Conservation (phyloP, 2,113 vertebrate genomes). For the Syngnathus floridae region DNA sequence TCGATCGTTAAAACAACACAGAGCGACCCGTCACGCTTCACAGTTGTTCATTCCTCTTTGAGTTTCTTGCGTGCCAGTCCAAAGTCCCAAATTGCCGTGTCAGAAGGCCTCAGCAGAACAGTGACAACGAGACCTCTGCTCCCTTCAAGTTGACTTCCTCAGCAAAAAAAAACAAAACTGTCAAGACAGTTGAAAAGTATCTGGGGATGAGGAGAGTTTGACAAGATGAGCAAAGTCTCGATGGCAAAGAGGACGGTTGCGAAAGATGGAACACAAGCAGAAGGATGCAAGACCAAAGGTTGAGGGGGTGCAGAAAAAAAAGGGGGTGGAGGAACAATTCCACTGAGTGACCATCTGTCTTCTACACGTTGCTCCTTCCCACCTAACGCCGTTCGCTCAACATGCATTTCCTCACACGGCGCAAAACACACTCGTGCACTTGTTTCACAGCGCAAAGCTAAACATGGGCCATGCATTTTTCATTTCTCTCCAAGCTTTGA, state of each 20-base stretch:
- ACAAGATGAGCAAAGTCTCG: slow-evolving; percentile 11
- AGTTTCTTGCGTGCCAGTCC: slow-evolving; percentile 8
- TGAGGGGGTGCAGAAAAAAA: slow-evolving; percentile 52
- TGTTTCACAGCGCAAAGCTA: slow-evolving; percentile 19
- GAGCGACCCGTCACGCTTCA: neutral
- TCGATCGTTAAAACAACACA: slow-evolving; percentile 1
- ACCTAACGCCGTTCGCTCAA: slow-evolving; percentile 37
- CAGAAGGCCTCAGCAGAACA: slow-evolving; percentile 33
- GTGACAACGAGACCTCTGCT: slow-evolving; percentile 17
- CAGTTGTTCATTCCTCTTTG: slow-evolving; percentile 7
- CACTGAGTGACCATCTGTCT: slow-evolving; percentile 77
- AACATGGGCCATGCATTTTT: neutral
- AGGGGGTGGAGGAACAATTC: slow-evolving; percentile 64
- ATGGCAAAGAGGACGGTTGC: neutral
- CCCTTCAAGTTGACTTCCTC: slow-evolving; percentile 39
- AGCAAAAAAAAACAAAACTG: slow-evolving; percentile 41
- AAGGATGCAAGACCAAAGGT: slow-evolving; percentile 51
- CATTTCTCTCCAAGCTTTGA: neutral
- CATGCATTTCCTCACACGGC: slow-evolving; percentile 25
- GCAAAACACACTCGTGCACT: slow-evolving; percentile 22
- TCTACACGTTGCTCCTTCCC: slow-evolving; percentile 51
- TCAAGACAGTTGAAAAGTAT: slow-evolving; percentile 16
- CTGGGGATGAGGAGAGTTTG: slow-evolving; percentile 13
- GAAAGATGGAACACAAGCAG: slow-evolving; percentile 25
- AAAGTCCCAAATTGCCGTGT: slow-evolving; percentile 29